Evolutionary conservation across 2,113 vertebrate genomes (phyloP), one percentile per base, ranked within the genome.

Genomic region (Oxygymnocypris stewartii): DNA sequence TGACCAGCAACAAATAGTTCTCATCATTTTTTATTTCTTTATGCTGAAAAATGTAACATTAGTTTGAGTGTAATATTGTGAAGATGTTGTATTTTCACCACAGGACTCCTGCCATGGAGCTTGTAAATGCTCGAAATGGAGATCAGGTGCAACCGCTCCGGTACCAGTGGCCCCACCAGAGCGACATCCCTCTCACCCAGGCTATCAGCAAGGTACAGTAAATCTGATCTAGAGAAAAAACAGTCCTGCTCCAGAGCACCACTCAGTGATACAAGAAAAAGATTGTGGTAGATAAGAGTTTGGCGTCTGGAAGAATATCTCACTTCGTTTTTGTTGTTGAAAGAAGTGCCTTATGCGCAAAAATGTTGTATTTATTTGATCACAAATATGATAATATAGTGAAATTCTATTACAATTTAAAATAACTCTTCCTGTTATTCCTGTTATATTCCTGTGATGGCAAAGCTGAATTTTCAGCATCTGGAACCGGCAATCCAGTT

Each of bases 131-230:
- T 59, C 88, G 92, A 25, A 94, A 95, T 25, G 91, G 92, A 6
- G 95, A 95, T 40, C 94, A 95, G 87, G 93, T 94, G 40, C 93
- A 87, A 2, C 94, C 95, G 0, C 93, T 95, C 40, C 88, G 94
- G 54, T 95, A 94, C 88, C 92, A 94, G 88, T 92, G 92, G 89
- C 93, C 90, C 71, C 88, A 85, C 0, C 91, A 89, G 23, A 85
- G 85, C 0, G 94, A 94, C 86, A 89, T 92, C 82, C 92, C 92
- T 0, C 89, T 92, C 87, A 91, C 92, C 2, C 76, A 90, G 28
- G 85, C 93, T 7, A 76, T 87, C 20, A 93, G 90, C 87, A 92
- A 95, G 95, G 95, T 95, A 94, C 90, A 44, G 84, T 77, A 4
- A 0, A n/a, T 42, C 47, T 80, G 57, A 69, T 59, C 67, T 61